phyloP scores from a whole-genome alignment of 2,888 invertebrate species.

The Mellilla xanthometata region DNA sequence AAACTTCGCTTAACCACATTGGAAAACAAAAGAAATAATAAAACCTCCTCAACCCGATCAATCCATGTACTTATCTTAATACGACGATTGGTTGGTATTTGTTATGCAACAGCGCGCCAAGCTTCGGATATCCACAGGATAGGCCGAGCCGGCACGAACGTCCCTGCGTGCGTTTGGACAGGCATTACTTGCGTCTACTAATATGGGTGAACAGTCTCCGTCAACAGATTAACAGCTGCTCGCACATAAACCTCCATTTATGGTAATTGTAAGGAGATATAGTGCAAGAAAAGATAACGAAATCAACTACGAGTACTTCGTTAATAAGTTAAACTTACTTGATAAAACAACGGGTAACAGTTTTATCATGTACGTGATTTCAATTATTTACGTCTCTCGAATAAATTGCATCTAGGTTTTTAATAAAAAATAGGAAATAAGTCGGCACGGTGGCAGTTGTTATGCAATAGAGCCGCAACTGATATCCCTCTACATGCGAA shows the following conservation, averaged over 20 bases:
- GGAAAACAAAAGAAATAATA: too few species aligned
- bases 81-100: constrained; percentile 7
- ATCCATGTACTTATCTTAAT: constrained; percentile 3
- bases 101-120: constrained; percentile 24
- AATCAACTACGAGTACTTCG: too few species aligned
- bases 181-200: constrained; percentile 70
- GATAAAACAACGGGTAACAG: too few species aligned
- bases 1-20: too few species aligned
- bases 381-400: too few species aligned
- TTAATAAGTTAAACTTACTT: too few species aligned
- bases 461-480: constrained; percentile 3
- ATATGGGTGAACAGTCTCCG: constrained; percentile 63
- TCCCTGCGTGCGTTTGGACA: constrained; percentile 61
- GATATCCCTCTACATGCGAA: constrained; percentile 5
- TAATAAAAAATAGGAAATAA: not conserved
- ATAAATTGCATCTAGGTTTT: too few species aligned
- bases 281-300: too few species aligned
- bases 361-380: too few species aligned
- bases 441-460: not conserved
- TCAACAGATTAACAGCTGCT: constrained; percentile 42
- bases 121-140: constrained; percentile 57
- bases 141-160: constrained; percentile 64
- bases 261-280: not conserved
- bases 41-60: not conserved
- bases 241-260: not conserved